Conservation (phyloP, 2,888 invertebrate genomes). For the Acheta domesticus region DNA sequence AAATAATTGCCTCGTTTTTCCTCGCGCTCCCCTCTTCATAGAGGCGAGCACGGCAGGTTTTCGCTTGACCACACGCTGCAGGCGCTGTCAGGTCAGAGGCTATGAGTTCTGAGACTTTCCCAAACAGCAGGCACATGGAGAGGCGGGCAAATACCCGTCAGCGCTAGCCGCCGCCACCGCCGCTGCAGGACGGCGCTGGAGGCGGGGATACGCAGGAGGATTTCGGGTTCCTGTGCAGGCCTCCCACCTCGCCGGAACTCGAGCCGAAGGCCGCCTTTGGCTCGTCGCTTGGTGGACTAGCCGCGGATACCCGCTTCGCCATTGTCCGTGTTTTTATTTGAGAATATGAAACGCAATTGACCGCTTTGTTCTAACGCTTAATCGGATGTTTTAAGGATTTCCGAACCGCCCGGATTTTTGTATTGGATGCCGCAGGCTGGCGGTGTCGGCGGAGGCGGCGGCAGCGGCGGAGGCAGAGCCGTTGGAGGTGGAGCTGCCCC, state of each 20-base stretch:
- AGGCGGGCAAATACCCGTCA: constrained; percentile 6
- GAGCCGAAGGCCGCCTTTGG: constrained; percentile 9
- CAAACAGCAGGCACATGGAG: background rate
- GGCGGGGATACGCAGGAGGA: background rate
- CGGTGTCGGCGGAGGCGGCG: background rate
- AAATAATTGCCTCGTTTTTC: background rate
- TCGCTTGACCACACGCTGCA: background rate
- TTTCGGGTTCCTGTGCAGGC: background rate
- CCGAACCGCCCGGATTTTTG: constrained; percentile 6
- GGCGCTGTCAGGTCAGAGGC: constrained; percentile 4
- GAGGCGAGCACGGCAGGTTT: background rate
- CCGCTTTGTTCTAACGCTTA: constrained; percentile 18
- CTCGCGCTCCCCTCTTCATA: background rate
- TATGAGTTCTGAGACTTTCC: background rate
- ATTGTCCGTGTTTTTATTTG: constrained; percentile 7
- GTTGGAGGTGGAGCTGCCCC: background rate
- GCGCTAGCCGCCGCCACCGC: background rate
- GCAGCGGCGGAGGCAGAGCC: background rate
- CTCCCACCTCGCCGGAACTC: background rate
- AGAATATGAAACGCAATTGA: constrained; percentile 18
- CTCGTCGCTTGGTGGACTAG: background rate
- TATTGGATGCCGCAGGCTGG: constrained; percentile 10
- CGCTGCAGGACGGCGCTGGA: background rate
- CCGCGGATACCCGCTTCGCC: constrained; percentile 5
- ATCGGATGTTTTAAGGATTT: constrained; percentile 18